A percentile compares a stretch with the other conserved stretches of the same genome.
phyloP scores from a whole-genome alignment of 2,888 invertebrate genomes.

The Volucella bombylans region DNA sequence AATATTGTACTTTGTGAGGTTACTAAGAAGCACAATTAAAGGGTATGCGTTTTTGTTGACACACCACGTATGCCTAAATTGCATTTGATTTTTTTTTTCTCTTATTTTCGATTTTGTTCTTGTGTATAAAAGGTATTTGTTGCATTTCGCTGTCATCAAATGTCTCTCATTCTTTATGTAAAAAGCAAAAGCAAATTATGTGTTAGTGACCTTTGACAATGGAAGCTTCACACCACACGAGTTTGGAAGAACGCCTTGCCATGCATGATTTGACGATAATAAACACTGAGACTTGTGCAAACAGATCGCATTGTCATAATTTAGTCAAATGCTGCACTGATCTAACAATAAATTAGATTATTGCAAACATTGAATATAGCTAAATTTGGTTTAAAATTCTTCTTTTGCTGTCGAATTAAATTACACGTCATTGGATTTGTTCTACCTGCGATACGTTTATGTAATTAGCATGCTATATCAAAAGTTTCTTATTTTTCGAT shows the following conservation, averaged over 20 bases:
- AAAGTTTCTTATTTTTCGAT: slow-evolving; percentile 10
- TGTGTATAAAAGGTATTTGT: no score
- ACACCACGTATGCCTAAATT: no score
- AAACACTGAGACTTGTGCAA: neutral
- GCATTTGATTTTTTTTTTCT: no score
- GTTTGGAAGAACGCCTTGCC: neutral
- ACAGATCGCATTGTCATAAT: slow-evolving; percentile 36
- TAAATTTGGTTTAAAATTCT: neutral
- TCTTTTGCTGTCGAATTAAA: neutral
- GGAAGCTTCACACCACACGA: slow-evolving; percentile 11
- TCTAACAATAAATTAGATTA: slow-evolving; percentile 28
- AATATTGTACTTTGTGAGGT: no score
- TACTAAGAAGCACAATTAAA: no score
- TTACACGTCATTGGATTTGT: neutral
- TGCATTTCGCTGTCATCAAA: no score
- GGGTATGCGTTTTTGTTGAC: no score
- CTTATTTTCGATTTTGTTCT: no score
- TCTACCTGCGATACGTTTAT: slow-evolving; percentile 12
- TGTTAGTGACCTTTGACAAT: slow-evolving; percentile 56
- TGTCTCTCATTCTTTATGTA: no score
- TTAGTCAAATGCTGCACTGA: slow-evolving; percentile 37
- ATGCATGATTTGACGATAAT: slow-evolving; percentile 15
- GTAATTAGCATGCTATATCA: slow-evolving; percentile 19
- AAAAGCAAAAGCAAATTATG: neutral
- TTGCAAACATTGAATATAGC: slow-evolving; percentile 6